phyloP scores from a whole-genome alignment of 2,888 invertebrate genomes.

The Tipula unca region DNA sequence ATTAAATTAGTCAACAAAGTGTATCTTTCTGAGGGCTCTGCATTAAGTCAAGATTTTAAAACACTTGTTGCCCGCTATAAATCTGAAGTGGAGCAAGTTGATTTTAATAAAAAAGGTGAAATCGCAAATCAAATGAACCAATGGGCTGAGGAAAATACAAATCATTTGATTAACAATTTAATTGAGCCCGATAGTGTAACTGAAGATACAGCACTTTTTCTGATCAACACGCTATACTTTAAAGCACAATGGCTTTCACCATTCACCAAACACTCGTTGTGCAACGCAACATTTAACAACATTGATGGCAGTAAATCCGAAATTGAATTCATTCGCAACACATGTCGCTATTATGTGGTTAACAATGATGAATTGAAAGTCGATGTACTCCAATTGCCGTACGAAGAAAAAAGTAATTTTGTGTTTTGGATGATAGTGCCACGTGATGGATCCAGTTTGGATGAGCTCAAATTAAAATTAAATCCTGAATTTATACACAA shows the following conservation, averaged over 20 bases:
- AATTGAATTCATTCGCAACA: not conserved
- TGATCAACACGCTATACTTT: not conserved
- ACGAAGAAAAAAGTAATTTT: not conserved
- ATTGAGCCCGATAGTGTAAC: not conserved
- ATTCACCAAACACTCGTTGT: not conserved
- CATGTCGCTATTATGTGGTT: not conserved
- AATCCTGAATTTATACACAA: not conserved
- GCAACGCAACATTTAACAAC: not conserved
- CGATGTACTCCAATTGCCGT: not conserved
- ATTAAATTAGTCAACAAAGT: not conserved
- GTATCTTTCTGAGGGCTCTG: not conserved
- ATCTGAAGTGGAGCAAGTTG: not conserved
- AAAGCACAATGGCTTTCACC: not conserved
- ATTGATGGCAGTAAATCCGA: not conserved
- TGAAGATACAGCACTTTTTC: not conserved
- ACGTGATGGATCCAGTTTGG: not conserved
- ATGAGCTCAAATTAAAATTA: not conserved
- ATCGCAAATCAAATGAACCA: not conserved
- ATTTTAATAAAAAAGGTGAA: not conserved
- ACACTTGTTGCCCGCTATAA: not conserved
- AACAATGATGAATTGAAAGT: not conserved
- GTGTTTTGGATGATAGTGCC: not conserved
- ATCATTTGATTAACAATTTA: not conserved
- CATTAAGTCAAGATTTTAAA: not conserved
- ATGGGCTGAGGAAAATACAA: constrained; percentile 8